phyloP scores from a whole-genome alignment of 2,797 vertebrate species.

The Catharus ustulatus region DNA sequence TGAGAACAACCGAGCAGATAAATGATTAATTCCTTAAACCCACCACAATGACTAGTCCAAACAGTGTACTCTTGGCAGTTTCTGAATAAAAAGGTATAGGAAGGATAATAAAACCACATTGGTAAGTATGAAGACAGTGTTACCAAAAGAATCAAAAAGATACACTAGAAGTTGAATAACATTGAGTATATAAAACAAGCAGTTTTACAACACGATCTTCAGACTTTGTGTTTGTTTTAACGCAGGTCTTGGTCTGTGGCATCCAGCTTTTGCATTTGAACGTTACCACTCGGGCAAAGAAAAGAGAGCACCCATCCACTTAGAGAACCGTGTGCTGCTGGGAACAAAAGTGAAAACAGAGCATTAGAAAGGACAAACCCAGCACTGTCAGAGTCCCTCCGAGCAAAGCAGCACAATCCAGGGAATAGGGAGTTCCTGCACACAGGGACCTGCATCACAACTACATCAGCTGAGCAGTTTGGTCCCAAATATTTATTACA shows the following conservation, averaged over 20 bases:
- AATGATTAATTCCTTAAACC: neutral
- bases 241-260: slow-evolving; percentile 34
- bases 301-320: slow-evolving; percentile 52
- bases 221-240: slow-evolving; percentile 33
- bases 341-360: slow-evolving; percentile 32
- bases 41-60: slow-evolving; percentile 8
- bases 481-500: neutral
- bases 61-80: neutral
- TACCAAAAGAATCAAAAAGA: slow-evolving; percentile 38
- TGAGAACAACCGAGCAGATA: slow-evolving; percentile 11
- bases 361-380: slow-evolving; percentile 36
- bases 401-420: neutral
- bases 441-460: neutral
- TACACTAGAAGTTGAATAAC: slow-evolving; percentile 41
- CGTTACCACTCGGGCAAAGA: neutral
- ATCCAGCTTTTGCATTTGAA: slow-evolving; percentile 36
- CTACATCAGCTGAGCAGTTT: neutral
- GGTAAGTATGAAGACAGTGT: slow-evolving; percentile 46
- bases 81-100: slow-evolving; percentile 17
- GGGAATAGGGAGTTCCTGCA: neutral
- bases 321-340: slow-evolving; percentile 30
- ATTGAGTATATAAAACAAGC: slow-evolving; percentile 39
- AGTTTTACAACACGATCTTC: slow-evolving; percentile 42
- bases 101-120: slow-evolving; percentile 12
- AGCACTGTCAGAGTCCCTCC: neutral